These are phyloP conservation scores for Acrobasis suavella DNA, from an alignment of 2,888 invertebrate species.

Conservation along the genomic window DNA sequence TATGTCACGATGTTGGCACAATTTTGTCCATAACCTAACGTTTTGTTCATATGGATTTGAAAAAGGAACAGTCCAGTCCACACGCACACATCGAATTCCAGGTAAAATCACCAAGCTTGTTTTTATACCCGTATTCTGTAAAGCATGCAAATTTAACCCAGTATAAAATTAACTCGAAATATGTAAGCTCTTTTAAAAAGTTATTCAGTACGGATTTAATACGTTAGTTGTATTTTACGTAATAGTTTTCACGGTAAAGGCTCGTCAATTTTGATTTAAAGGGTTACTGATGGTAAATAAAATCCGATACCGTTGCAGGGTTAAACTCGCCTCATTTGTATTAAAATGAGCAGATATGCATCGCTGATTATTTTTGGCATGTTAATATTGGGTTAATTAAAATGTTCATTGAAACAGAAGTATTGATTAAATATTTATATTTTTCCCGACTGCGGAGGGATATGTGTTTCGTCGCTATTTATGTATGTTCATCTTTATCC, in stretches of 20 bases:
- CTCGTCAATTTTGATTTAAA: conserved; percentile 12
- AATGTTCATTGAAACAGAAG: conserved; percentile 2
- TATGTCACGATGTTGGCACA: too few relatives aligned
- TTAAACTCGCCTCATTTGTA: conserved; percentile 10
- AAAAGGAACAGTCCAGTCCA: too few relatives aligned
- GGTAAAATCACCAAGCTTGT: not conserved
- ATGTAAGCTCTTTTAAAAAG: conserved; percentile 1
- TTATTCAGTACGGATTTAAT: not conserved
- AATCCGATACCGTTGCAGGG: conserved; percentile 1
- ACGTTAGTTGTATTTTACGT: not conserved
- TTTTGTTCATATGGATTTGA: too few relatives aligned
- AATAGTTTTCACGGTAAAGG: not conserved
- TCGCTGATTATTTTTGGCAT: not conserved
- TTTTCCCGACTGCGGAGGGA: too few relatives aligned
- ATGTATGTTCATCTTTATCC: too few relatives aligned
- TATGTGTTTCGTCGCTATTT: too few relatives aligned
- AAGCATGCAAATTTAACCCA: conserved; percentile 1
- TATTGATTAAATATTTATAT: not conserved
- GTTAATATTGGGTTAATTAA: not conserved
- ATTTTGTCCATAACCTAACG: too few relatives aligned
- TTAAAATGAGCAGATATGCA: conserved; percentile 7
- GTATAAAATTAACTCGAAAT: not conserved
- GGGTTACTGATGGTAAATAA: conserved; percentile 13
- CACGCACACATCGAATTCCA: not conserved
- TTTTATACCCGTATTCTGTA: not conserved